Percentiles rank a stretch among this genome's conserved stretches.
Conservation (phyloP, 2,113 vertebrate species). For the Illadopsis cleaveri region DNA sequence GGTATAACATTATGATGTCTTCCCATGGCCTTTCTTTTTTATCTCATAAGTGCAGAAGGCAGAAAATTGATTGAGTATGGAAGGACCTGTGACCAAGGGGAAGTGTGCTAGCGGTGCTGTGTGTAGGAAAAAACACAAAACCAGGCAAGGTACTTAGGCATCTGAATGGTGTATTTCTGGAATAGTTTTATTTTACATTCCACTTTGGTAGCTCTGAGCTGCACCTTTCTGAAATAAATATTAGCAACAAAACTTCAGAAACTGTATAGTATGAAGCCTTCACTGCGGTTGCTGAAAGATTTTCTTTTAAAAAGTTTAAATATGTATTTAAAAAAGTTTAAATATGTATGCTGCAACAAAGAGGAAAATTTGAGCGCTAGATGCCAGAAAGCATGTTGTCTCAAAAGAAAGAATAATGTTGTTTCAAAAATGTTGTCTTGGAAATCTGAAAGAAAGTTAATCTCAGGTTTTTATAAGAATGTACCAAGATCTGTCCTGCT, state of each 20-base stretch:
- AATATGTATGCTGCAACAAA: background rate
- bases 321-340: background rate
- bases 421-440: background rate
- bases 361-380: background rate
- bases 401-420: background rate
- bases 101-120: background rate
- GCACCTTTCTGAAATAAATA: background rate
- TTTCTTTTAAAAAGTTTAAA: background rate
- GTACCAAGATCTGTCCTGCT: background rate
- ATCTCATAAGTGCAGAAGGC: background rate
- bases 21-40: background rate
- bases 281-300: background rate
- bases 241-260: background rate
- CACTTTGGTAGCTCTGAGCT: background rate
- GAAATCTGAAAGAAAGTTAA: background rate
- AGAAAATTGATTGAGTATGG: background rate
- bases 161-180: background rate
- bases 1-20: background rate
- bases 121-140: background rate
- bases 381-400: background rate
- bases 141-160: background rate
- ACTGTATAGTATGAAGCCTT: background rate
- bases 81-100: background rate
- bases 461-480: slow-evolving; percentile 31
- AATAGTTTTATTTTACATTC: background rate